These are phyloP conservation scores for Paelopatides confundens DNA, from an alignment of 53 echinoderm and acorn worm species.

Conservation along the genomic window DNA sequence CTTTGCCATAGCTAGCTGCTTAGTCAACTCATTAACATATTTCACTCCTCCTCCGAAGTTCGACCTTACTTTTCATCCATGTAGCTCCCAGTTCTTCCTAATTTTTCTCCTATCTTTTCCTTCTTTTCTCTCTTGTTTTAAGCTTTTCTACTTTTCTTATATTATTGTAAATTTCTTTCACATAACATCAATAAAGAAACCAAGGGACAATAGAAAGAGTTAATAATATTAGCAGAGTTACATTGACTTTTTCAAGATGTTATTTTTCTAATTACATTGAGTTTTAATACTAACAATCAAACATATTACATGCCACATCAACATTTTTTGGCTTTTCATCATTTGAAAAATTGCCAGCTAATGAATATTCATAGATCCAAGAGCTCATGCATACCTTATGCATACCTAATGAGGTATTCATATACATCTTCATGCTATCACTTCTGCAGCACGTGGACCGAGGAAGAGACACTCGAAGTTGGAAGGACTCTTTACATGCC, in stretches of 20 bases:
- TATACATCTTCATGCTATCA: constrained; percentile 46
- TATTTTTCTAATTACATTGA: neutral
- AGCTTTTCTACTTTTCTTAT: neutral
- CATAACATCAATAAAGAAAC: too few relatives aligned
- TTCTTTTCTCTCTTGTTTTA: neutral
- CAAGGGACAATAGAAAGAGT: neutral
- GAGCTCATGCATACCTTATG: constrained; percentile 1
- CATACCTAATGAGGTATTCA: constrained; percentile 34
- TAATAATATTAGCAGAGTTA: neutral
- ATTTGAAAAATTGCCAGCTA: neutral
- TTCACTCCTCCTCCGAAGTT: neutral
- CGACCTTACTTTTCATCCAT: neutral
- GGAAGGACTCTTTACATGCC: constrained; percentile 39
- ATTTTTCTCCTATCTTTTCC: neutral
- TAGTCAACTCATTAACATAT: constrained; percentile 20
- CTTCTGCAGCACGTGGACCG: constrained; percentile 44
- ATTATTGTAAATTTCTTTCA: neutral
- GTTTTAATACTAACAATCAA: neutral
- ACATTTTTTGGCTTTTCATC: neutral
- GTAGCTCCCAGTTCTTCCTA: neutral
- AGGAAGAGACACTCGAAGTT: constrained; percentile 39
- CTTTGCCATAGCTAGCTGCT: neutral
- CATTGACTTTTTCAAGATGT: neutral
- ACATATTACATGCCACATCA: neutral
- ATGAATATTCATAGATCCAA: constrained; percentile 10